A percentile compares a stretch with the other conserved stretches of the same genome.
Conservation (phyloP, 2,888 invertebrate genomes). For the Lysandra bellargus region DNA sequence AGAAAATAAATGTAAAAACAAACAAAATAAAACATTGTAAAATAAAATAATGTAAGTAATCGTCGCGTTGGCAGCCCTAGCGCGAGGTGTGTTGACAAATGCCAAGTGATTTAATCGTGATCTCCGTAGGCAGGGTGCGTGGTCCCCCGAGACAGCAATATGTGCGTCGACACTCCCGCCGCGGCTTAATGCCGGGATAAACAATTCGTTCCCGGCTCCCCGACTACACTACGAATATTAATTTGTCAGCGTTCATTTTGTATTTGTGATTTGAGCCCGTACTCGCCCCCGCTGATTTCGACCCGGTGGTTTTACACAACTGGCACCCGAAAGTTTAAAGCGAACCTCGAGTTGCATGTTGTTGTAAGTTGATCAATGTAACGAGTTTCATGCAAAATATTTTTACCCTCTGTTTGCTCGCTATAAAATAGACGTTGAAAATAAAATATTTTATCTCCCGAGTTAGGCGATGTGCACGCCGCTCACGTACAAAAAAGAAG, state of each 20-base stretch:
- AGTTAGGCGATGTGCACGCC: conserved; percentile 22
- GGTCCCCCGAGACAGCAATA: conserved; percentile 57
- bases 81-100: conserved; percentile 56
- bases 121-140: conserved; percentile 53
- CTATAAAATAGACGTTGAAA: conserved; percentile 30
- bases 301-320: background rate
- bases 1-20: background rate
- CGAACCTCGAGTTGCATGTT: background rate
- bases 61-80: conserved; percentile 32
- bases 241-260: conserved; percentile 56
- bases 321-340: background rate
- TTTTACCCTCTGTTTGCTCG: conserved; percentile 17
- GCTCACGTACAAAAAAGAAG: conserved; percentile 33
- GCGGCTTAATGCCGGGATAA: conserved; percentile 67
- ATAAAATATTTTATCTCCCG: conserved; percentile 13
- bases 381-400: conserved; percentile 4
- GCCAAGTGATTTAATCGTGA: conserved; percentile 64
- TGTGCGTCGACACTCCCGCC: conserved; percentile 62
- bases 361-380: conserved; percentile 1
- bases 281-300: background rate
- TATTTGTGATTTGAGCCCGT: conserved; percentile 13
- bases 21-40: background rate
- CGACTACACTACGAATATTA: conserved; percentile 60
- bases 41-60: too few species aligned
- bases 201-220: conserved; percentile 69